Evolutionary conservation across 2,888 invertebrate species (phyloP).

Genomic region (Leptopilina myrica): DNA sequence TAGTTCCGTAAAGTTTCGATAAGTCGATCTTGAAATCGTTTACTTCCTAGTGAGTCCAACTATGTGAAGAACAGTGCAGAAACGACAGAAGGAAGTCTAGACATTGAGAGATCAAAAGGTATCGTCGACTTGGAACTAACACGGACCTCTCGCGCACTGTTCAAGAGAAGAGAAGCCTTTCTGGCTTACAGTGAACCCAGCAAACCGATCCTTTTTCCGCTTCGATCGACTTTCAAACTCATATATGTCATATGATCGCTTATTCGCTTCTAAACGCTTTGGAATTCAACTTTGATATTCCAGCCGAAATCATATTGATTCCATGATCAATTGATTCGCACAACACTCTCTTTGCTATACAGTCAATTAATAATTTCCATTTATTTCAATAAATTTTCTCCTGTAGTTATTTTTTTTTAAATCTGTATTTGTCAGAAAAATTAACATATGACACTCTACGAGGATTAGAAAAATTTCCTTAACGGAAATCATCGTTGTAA

Average conservation of each 20-base stretch:
- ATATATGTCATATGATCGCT: constrained; percentile 60
- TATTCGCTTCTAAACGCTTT: constrained; percentile 57
- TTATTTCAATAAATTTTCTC: too few species aligned
- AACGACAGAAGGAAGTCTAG: constrained; percentile 66
- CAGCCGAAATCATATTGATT: constrained; percentile 50
- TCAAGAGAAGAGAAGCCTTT: constrained; percentile 53
- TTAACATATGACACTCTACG: not conserved
- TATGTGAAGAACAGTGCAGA: constrained; percentile 56
- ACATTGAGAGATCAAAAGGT: constrained; percentile 71
- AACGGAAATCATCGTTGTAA: not conserved
- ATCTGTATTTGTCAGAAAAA: too few species aligned
- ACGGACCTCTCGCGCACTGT: constrained; percentile 61
- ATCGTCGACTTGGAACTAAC: constrained; percentile 71
- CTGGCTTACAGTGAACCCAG: constrained; percentile 54
- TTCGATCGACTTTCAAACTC: constrained; percentile 43
- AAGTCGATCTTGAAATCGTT: constrained; percentile 66
- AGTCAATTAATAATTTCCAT: too few species aligned
- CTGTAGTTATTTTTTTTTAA: too few species aligned
- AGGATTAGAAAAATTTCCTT: not conserved
- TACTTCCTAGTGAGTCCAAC: constrained; percentile 63
- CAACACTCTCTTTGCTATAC: too few species aligned
- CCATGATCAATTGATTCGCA: too few species aligned
- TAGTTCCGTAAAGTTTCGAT: constrained; percentile 68
- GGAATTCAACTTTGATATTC: constrained; percentile 62
- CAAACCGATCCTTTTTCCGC: constrained; percentile 43